phyloP scores from a whole-genome alignment of 1,140 invertebrate genomes.

The Spodoptera frugiperda region DNA sequence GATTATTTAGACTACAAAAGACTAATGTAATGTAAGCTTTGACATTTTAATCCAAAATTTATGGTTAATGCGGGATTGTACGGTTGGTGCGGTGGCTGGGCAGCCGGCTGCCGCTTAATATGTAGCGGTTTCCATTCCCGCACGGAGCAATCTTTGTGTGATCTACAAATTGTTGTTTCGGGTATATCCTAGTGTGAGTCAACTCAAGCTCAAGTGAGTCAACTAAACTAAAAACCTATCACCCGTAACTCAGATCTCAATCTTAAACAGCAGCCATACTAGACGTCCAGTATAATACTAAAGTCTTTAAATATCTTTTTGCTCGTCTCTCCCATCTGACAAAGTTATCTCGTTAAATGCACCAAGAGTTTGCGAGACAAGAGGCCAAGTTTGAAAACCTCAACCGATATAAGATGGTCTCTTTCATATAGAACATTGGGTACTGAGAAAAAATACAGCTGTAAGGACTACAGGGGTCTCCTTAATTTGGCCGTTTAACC shows the following conservation, averaged over 20 bases:
- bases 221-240: no score
- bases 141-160: no score
- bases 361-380: constrained; percentile 66
- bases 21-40: no score
- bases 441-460: constrained; percentile 5
- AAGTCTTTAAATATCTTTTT: constrained; percentile 56
- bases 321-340: constrained; percentile 59
- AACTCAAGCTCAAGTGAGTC: no score
- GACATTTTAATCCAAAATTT: no score
- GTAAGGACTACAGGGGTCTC: constrained; percentile 1
- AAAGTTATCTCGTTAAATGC: constrained; percentile 76
- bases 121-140: no score
- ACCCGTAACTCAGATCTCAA: constrained; percentile 14
- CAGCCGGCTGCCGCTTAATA: no score
- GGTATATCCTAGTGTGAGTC: no score
- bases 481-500: constrained; percentile 26
- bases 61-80: no score
- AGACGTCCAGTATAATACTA: constrained; percentile 41
- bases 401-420: constrained; percentile 51
- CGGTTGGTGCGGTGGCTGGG: no score
- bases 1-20: no score
- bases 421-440: not conserved
- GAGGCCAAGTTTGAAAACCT: constrained; percentile 58
- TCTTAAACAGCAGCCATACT: constrained; percentile 24
- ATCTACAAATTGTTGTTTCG: no score